These are phyloP conservation scores for Hydractinia symbiolongicarpus DNA, from an alignment of 30 jellyfish, hydroid and myxozoan genomes.

Conservation along the genomic window DNA sequence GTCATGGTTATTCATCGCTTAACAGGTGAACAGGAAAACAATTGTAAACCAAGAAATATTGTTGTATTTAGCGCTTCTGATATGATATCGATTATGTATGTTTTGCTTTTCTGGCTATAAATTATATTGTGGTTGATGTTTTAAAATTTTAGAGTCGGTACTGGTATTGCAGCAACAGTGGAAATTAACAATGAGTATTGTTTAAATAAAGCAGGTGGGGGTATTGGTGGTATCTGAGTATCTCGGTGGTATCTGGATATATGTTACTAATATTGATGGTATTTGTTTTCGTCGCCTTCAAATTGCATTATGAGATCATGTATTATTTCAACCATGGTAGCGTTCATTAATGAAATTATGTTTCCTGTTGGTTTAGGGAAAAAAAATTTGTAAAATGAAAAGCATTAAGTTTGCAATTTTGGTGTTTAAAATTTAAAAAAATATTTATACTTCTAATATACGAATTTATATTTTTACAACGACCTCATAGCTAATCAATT, in stretches of 20 bases:
- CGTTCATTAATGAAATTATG: slow-evolving; percentile 10
- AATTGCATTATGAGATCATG: slow-evolving; percentile 1
- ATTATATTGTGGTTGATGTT: neutral
- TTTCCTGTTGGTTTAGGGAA: neutral
- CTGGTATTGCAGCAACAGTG: neutral
- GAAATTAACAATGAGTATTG: neutral
- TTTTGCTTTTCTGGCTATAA: neutral
- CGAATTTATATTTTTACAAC: too few species aligned
- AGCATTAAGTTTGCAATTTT: too few species aligned
- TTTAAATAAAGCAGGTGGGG: neutral
- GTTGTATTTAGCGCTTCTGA: too few species aligned
- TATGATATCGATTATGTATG: too few species aligned
- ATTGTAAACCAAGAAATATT: too few species aligned
- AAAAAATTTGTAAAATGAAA: too few species aligned
- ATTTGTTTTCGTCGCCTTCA: neutral
- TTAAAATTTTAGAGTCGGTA: neutral
- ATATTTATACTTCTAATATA: too few species aligned
- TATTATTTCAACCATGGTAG: neutral
- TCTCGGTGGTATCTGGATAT: slow-evolving; percentile 13
- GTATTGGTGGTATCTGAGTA: neutral
- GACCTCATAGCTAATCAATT: too few species aligned
- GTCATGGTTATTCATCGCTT: too few species aligned
- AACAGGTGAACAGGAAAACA: too few species aligned
- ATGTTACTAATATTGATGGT: slow-evolving; percentile 6
- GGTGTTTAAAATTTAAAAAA: too few species aligned